Base-by-base conservation (phyloP, 2,888 invertebrate species). In the Callimorpha dominula region DNA sequence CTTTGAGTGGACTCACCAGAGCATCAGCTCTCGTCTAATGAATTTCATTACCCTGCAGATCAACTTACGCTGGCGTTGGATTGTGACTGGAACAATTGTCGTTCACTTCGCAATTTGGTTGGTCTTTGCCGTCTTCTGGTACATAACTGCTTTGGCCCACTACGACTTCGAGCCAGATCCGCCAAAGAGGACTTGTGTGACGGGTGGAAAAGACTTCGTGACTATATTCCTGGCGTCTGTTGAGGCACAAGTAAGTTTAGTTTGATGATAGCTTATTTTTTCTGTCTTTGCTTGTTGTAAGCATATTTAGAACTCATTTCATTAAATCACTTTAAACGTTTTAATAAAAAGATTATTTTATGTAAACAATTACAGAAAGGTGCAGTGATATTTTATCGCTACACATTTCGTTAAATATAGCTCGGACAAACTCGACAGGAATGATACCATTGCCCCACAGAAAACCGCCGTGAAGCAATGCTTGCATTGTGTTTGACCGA, bases 1-100 rank as follows among this genome's bases (percentile, higher is more conserved):
- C 31, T 1, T 31, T 31, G 31, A 31, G 31, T 31, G 31, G 31
- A 31, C 31, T 31, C 31, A 31, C 31, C 31, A 54, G 17, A 54
- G 17, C n/a, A 20, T 20, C 31, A 31, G 31, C 31, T 54, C n/a
- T 54, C 8, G 4, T 57, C 7, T 46, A 12, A 49, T 1, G 20
- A 43, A 64, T 20, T n/a, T 54, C 1, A 14, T 46, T 14, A 12
- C 11, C n/a, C 4, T 68, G 8, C 83, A 95, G 95, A 95, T 95
- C 49, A 95, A 95, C 75, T 89, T 95, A 1, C 93, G 95, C 46
- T 95, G 95, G 95, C 94, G 95, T 1, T 95, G 95, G 95, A 95
- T 95, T 31, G 94, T 95, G 3, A 91, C 91, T 6, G 94, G 94
- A 31, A 95, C 95, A 0, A 89, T 95, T 1, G 89, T 94, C 4